Percentiles rank a stretch among this genome's conserved stretches.
Evolutionary conservation across 2,113 vertebrate species (phyloP).

Genomic region (Phylloscopus trochiloides): DNA sequence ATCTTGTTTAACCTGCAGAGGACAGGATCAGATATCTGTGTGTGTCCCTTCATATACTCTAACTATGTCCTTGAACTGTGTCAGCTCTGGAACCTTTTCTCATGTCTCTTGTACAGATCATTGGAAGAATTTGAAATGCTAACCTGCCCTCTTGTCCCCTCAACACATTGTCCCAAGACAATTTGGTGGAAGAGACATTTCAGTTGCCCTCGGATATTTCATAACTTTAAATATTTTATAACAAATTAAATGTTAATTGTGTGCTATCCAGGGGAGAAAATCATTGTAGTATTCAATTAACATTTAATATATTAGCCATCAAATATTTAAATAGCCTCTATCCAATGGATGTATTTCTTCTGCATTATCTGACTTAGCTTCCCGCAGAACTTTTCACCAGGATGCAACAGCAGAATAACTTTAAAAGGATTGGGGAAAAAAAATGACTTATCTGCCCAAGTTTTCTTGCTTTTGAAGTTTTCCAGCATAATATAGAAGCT

Average conservation of each 20-base stretch:
- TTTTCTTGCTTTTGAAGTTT: neutral
- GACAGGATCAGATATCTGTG: neutral
- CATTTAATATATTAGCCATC: slow-evolving; percentile 83
- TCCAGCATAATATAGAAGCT: neutral
- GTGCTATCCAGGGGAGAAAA: slow-evolving; percentile 75
- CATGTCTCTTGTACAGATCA: neutral
- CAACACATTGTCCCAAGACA: slow-evolving; percentile 61
- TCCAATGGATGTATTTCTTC: slow-evolving; percentile 60
- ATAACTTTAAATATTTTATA: slow-evolving; percentile 83
- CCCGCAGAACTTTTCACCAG: neutral
- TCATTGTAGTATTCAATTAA: slow-evolving; percentile 77
- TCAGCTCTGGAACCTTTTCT: neutral
- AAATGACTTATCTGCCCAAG: neutral
- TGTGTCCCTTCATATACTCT: neutral
- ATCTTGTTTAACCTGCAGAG: neutral
- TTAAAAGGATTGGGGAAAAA: neutral
- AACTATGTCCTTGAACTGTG: neutral
- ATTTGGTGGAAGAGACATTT: slow-evolving; percentile 68
- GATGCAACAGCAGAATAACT: neutral
- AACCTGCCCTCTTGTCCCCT: slow-evolving; percentile 67
- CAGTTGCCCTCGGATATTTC: slow-evolving; percentile 76
- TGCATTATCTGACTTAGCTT: neutral
- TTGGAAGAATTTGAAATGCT: slow-evolving; percentile 41
- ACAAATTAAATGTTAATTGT: slow-evolving; percentile 83
- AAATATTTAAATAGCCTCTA: slow-evolving; percentile 79